These are phyloP conservation scores for Hippotragus niger DNA, from an alignment of 2,113 vertebrate species.

Conservation along the genomic window DNA sequence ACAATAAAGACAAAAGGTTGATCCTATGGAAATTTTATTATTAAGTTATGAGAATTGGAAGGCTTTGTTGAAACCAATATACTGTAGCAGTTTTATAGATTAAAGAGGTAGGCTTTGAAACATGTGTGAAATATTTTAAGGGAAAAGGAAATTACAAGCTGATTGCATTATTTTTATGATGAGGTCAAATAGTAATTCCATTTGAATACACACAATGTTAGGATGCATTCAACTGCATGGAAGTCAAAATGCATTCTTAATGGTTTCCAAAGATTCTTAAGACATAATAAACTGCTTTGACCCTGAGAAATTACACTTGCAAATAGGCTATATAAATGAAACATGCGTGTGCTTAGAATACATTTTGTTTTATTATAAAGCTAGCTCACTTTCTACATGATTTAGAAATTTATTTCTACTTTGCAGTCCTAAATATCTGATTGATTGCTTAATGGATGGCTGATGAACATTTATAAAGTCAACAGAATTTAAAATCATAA, in stretches of 20 bases:
- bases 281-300: conserved; percentile 35
- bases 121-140: conserved; percentile 47
- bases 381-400: not conserved
- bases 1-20: not conserved
- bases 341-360: not conserved
- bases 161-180: conserved; percentile 30
- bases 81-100: not conserved
- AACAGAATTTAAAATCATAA: not conserved
- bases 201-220: conserved; percentile 10
- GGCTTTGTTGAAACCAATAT: not conserved
- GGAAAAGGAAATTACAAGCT: not conserved
- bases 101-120: not conserved
- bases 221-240: conserved; percentile 47
- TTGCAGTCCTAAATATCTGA: not conserved
- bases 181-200: conserved; percentile 26
- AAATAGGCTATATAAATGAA: conserved; percentile 40
- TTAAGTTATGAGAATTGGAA: not conserved
- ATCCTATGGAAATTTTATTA: not conserved
- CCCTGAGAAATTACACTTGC: conserved; percentile 33
- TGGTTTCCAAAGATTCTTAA: conserved; percentile 40
- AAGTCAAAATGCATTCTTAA: conserved; percentile 3
- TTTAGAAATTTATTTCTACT: conserved; percentile 14
- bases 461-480: not conserved
- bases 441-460: not conserved
- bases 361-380: conserved; percentile 33